Evolutionary conservation across 2,113 vertebrate species (phyloP), one percentile per base, ranked within the genome.

Genomic region (Sylvia atricapilla): DNA sequence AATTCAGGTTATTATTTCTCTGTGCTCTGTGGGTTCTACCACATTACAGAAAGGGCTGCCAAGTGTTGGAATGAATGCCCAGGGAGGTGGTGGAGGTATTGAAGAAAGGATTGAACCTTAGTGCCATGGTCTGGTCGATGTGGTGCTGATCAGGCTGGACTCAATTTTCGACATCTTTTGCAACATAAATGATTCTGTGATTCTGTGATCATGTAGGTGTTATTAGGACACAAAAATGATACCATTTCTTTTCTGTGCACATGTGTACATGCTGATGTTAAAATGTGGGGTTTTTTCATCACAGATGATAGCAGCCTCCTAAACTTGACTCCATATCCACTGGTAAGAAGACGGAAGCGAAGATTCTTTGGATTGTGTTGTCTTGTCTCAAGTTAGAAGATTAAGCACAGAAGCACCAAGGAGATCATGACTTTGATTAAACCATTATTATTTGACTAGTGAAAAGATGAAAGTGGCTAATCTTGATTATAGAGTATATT

Each of bases 231-330:
- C 6, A 18, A 52, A 80, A 84, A 52, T 43, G 1, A 44, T 50
- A 22, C 3, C 33, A 69, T 50, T 18, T 58, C 13, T 52, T 87
- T 11, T 64, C 5, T 76, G 17, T 70, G 24, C 46, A 6, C 53
- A 8, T 13, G 6, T 85, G 19, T 83, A 55, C 9, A 9, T 25
- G 6, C 11, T 28, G 82, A 15, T 58, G 74, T 84, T 94, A 68
- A 72, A 91, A 21, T 68, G 22, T 89, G 37, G 41, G 3, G 23
- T 82, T 91, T 84, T 96, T 96, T 78, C 52, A 84, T 90, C 62
- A 76, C 97, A 99, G 99, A 99, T 98, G 99, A 99, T 97, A 99
- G 99, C 98, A 99, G 99, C 98, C 98, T 99, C 98, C 98, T 99
- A 97, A 99, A 99, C 97, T 98, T 99, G 98, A 99, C 99, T 97